Percentiles rank a stretch among this genome's conserved stretches.
Conservation (phyloP, 2,113 vertebrate genomes). For the Callipepla californica region DNA sequence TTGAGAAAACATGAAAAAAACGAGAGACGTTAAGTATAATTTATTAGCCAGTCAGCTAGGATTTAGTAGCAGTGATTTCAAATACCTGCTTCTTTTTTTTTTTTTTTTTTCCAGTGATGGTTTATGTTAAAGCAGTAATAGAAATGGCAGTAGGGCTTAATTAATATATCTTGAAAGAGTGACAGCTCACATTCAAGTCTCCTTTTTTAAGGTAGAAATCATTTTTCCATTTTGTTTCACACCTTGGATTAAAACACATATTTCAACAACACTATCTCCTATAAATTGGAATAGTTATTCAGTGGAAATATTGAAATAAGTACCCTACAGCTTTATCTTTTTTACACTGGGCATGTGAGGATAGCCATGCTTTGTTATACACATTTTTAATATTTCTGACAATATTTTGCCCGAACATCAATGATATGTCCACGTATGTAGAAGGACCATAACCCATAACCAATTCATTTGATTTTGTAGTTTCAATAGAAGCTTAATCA, state of each 20-base stretch:
- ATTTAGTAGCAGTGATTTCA: background rate
- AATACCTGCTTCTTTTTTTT: background rate
- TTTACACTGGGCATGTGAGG: background rate
- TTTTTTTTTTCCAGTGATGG: background rate
- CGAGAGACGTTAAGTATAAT: background rate
- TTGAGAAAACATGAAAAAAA: conserved; percentile 3
- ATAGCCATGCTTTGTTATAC: background rate
- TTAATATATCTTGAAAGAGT: background rate
- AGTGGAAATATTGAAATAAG: background rate
- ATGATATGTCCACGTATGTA: background rate
- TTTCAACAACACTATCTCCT: background rate
- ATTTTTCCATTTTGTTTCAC: background rate
- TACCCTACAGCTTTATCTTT: background rate
- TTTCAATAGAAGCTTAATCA: background rate
- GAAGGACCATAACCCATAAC: background rate
- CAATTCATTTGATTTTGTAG: background rate
- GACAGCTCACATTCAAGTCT: background rate
- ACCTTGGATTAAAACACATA: background rate
- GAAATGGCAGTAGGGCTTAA: background rate
- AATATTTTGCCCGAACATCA: background rate
- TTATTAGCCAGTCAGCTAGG: background rate
- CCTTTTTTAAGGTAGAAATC: background rate
- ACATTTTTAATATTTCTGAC: background rate
- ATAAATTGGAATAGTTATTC: background rate
- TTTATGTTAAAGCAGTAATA: background rate